These are phyloP conservation scores for Abrostola tripartita DNA, from an alignment of 2,888 invertebrate genomes.

Conservation along the genomic window DNA sequence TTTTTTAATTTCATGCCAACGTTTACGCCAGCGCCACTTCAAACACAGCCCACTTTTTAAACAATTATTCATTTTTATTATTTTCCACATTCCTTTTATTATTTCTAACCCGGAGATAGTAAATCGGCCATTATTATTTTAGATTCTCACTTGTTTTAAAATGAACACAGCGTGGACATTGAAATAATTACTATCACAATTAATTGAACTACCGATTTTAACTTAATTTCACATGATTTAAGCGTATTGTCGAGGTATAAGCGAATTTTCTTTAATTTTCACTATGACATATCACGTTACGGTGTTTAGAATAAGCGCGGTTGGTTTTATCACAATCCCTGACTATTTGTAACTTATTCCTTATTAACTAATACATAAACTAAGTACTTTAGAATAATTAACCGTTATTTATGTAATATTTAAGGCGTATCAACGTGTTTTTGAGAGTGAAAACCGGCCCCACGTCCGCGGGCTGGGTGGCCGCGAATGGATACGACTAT, in stretches of 20 bases:
- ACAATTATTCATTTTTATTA: constrained; percentile 77
- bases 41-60: constrained; percentile 77
- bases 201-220: constrained; percentile 26
- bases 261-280: constrained; percentile 55
- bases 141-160: constrained; percentile 53
- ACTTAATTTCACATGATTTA: constrained; percentile 52
- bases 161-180: constrained; percentile 55
- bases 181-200: constrained; percentile 61
- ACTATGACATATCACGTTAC: constrained; percentile 62
- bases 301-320: constrained; percentile 58
- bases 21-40: constrained; percentile 86
- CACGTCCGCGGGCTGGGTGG: constrained; percentile 84
- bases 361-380: constrained; percentile 42
- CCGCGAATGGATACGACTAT: constrained; percentile 86
- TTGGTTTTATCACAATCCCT: constrained; percentile 54
- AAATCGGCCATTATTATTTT: constrained; percentile 75
- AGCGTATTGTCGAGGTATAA: constrained; percentile 59
- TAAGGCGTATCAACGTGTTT: constrained; percentile 80
- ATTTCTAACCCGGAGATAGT: constrained; percentile 75
- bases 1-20: constrained; percentile 74
- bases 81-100: constrained; percentile 67
- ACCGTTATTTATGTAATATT: constrained; percentile 71
- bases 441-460: constrained; percentile 78
- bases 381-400: constrained; percentile 55
- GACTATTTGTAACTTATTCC: constrained; percentile 43